Conservation (phyloP, 2,113 vertebrate genomes). For the Psettodes erumei region DNA sequence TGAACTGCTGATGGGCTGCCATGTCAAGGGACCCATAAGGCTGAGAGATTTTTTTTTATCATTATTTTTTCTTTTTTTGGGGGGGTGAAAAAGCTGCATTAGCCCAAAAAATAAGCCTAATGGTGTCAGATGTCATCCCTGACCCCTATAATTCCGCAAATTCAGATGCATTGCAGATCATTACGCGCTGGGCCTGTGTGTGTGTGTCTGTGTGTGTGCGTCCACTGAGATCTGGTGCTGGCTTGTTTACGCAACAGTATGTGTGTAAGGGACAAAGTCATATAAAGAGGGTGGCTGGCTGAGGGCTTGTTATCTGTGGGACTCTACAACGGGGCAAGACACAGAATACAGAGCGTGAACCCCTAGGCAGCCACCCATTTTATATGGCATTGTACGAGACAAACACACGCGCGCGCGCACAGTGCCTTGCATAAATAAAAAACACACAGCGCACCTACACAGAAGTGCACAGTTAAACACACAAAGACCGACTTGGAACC, state of each 20-base stretch:
- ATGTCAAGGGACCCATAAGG: constrained; percentile 33
- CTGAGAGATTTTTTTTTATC: constrained; percentile 10
- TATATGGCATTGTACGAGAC: constrained; percentile 27
- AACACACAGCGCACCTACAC: constrained; percentile 69
- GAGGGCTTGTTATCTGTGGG: constrained; percentile 43
- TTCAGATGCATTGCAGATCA: constrained; percentile 42
- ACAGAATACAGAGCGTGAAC: constrained; percentile 36
- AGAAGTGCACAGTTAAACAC: constrained; percentile 72
- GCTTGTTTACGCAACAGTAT: constrained; percentile 28
- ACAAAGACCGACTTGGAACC: constrained; percentile 75
- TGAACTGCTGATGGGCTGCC: constrained; percentile 39
- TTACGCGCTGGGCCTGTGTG: constrained; percentile 9
- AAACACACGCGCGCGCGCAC: constrained; percentile 29
- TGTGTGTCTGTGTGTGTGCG: too few species aligned
- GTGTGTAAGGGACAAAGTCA: constrained; percentile 35
- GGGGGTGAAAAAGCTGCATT: constrained; percentile 1
- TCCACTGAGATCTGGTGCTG: constrained; percentile 14
- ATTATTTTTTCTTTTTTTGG: too few species aligned
- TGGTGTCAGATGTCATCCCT: constrained; percentile 36
- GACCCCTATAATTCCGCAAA: constrained; percentile 41
- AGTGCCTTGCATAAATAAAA: constrained; percentile 54
- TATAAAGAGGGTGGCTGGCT: constrained; percentile 44
- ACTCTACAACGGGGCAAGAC: constrained; percentile 31
- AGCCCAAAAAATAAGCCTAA: constrained; percentile 23
- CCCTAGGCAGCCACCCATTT: constrained; percentile 64